Conservation (phyloP, 2,113 vertebrate genomes). For the Cochlearius cochlearius region DNA sequence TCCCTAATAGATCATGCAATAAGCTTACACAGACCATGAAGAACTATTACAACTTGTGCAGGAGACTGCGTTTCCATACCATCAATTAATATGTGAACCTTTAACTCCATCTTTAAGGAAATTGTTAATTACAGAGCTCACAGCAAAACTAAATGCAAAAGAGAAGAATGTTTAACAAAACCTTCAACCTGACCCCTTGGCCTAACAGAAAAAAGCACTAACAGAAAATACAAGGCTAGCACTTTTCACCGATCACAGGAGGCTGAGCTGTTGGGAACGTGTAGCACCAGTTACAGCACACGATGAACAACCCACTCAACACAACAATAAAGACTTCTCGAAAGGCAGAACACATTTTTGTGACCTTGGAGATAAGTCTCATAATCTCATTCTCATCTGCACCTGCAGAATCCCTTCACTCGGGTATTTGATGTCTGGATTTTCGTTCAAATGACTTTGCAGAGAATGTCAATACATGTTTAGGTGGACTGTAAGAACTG, state of each 20-base stretch:
- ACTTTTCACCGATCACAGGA: background rate
- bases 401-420: background rate
- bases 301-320: background rate
- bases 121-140: background rate
- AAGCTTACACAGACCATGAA: background rate
- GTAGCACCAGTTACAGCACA: background rate
- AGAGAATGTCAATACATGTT: background rate
- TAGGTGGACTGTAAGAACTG: background rate
- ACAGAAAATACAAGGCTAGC: background rate
- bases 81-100: background rate
- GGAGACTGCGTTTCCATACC: background rate
- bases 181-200: background rate
- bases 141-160: background rate
- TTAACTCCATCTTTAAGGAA: background rate
- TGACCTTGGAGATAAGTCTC: slow-evolving; percentile 2
- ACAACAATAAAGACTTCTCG: background rate
- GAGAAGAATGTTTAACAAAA: background rate
- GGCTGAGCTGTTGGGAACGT: background rate
- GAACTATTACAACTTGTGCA: background rate
- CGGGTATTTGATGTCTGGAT: background rate
- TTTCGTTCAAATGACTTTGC: slow-evolving; percentile 27
- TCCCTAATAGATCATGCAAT: background rate
- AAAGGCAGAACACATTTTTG: background rate
- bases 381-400: background rate
- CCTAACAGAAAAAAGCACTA: background rate